These are phyloP conservation scores for Gasterosteus nipponicus DNA, from an alignment of 2,113 vertebrate genomes.

Conservation along the genomic window DNA sequence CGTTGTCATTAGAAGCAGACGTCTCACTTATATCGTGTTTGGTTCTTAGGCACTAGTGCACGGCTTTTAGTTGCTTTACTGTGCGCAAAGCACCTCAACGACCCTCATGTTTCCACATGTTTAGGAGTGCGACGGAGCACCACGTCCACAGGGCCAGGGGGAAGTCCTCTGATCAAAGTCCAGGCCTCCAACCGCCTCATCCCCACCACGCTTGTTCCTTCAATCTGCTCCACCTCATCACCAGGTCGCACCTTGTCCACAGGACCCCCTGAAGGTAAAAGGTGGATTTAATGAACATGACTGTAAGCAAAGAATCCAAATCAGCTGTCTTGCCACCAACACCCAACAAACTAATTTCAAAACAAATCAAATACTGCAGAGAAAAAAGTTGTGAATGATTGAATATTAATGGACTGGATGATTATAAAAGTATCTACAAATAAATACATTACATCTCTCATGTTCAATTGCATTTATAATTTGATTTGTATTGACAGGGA, in stretches of 20 bases:
- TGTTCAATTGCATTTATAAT: background rate
- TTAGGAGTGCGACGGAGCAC: constrained; percentile 66
- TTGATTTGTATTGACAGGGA: background rate
- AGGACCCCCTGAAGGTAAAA: constrained; percentile 75
- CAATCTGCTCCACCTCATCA: constrained; percentile 79
- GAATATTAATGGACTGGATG: no score
- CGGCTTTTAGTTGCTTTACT: background rate
- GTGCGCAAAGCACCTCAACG: background rate
- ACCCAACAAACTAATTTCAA: background rate
- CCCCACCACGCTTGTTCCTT: constrained; percentile 67
- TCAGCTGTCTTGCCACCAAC: background rate
- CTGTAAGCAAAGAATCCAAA: background rate
- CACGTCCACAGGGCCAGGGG: constrained; percentile 78
- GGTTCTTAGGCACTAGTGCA: background rate
- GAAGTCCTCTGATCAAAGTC: constrained; percentile 78
- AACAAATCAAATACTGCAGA: background rate
- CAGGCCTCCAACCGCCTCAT: constrained; percentile 82
- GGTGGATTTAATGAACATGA: background rate
- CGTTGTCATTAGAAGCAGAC: background rate
- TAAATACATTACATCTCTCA: background rate
- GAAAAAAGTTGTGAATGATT: background rate
- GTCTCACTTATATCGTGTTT: background rate
- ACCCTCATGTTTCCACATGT: constrained; percentile 43
- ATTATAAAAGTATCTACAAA: background rate
- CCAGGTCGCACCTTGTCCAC: constrained; percentile 74